Percentiles rank a stretch among this genome's conserved stretches.
Evolutionary conservation across 2,797 vertebrate species (phyloP).

Genomic region (Adrianichthys oophorus): DNA sequence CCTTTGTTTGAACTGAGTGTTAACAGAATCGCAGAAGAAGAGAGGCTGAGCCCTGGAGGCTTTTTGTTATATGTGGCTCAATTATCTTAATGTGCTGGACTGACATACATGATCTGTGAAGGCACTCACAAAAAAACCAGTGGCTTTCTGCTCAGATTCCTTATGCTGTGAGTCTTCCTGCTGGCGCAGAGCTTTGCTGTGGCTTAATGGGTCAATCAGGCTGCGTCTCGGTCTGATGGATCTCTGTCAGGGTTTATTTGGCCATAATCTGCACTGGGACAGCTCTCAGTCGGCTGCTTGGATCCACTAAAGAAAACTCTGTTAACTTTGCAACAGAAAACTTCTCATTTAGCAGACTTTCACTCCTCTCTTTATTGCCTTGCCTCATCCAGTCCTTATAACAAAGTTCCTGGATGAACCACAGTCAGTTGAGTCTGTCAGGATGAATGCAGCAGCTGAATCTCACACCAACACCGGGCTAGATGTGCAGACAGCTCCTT

Average conservation of each 20-base stretch:
- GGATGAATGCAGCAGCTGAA: background rate
- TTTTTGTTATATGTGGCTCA: constrained; percentile 13
- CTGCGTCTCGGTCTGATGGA: constrained; percentile 25
- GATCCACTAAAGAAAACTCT: no score
- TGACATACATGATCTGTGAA: background rate
- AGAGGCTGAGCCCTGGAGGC: background rate
- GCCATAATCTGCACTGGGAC: background rate
- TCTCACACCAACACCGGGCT: no score
- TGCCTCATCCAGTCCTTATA: no score
- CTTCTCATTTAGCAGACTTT: no score
- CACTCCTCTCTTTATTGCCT: no score
- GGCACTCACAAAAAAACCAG: no score
- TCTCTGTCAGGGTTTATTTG: constrained; percentile 37
- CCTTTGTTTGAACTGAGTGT: constrained; percentile 30
- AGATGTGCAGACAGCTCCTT: no score
- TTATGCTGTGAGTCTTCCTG: background rate
- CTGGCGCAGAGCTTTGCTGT: constrained; percentile 7
- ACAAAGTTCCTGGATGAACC: constrained; percentile 7
- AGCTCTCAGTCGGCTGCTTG: no score
- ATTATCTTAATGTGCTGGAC: constrained; percentile 18
- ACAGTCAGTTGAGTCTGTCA: background rate
- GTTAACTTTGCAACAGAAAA: no score
- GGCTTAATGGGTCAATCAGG: constrained; percentile 42
- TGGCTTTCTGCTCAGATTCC: background rate
- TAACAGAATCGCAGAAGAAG: constrained; percentile 6